These are phyloP conservation scores for Phallusia fumigata DNA, from an alignment of 23 tunicate species.

Conservation along the genomic window DNA sequence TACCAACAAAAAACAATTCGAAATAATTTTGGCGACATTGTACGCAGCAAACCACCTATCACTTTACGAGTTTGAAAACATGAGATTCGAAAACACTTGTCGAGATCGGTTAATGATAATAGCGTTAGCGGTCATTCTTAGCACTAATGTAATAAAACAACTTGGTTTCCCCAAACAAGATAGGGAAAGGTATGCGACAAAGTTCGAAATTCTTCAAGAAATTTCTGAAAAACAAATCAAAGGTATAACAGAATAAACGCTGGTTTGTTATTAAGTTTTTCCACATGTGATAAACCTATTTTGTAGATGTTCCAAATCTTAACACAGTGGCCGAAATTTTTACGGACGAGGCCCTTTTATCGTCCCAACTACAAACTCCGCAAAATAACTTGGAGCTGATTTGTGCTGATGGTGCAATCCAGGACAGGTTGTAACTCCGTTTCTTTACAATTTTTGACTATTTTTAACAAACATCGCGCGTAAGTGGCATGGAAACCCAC, in stretches of 20 bases:
- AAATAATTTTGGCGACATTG: neutral
- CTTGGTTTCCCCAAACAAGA: neutral
- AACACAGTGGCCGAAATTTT: neutral
- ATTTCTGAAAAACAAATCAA: neutral
- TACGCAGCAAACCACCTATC: neutral
- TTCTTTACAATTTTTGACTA: too few relatives aligned
- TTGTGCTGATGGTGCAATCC: neutral
- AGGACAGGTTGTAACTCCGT: constrained; percentile 8
- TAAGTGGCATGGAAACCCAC: too few relatives aligned
- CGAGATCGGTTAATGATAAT: neutral
- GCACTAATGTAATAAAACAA: neutral
- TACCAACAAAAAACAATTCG: neutral
- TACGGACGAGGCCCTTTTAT: neutral
- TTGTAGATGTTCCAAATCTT: neutral
- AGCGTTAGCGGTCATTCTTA: neutral
- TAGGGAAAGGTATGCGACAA: neutral
- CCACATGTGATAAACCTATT: neutral
- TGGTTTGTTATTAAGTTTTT: neutral
- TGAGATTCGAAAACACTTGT: neutral
- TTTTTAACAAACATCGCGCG: too few relatives aligned
- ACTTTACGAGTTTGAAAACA: neutral
- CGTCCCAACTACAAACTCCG: neutral
- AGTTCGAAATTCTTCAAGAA: neutral
- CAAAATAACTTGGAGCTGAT: neutral
- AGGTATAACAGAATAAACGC: neutral